Evolutionary conservation across 2,888 invertebrate genomes (phyloP), one percentile per base, ranked within the genome.

Genomic region (Drosophila quinaria): DNA sequence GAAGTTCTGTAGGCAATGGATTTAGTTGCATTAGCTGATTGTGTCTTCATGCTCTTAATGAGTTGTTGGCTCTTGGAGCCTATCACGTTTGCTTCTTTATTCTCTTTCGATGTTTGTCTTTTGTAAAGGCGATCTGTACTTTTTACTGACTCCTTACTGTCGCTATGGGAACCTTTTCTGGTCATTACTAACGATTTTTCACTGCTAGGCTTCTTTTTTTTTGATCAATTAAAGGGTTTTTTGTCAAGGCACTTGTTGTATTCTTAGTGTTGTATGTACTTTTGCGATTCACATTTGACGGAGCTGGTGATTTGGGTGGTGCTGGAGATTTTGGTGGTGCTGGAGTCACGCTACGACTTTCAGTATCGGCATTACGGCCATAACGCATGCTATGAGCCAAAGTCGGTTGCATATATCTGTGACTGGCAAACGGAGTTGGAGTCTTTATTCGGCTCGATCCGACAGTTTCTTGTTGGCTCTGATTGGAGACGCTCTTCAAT

Each of bases 401-500:
- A 25, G 95, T 95, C 1, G 94, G 94, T 73, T 94, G 94, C 95
- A 95, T 95, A 75, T 95, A 95, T 46, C 94, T 94, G 82, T 93
- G 93, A 22, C 91, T 75, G 22, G 75, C 78, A 50, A 60, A 56
- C 3, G 80, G 70, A 37, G 79, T 83, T 4, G 89, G 85, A 4
- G 90, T 90, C 61, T 72, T 84, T 13, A 74, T 47, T 11, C 80
- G 82, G 35, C 42, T 74, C 10, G 39, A 64, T 9, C 58, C 70
- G 19, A 47, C 49, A n/a, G 46, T 47, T n/a, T 74, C 71, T 33
- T 78, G 61, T 55, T 22, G 44, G 42, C 46, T 63, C 8, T 54
- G 41, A 54, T 17, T 42, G 6, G 47, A 52, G 17, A 44, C 68
- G 15, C 37, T 39, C 33, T 67, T 78, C 11, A 37, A 55, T 9